A percentile compares a stretch with the other conserved stretches of the same genome.
Evolutionary conservation across 1,140 invertebrate species (phyloP).

Genomic region (Leptopilina boulardi): DNA sequence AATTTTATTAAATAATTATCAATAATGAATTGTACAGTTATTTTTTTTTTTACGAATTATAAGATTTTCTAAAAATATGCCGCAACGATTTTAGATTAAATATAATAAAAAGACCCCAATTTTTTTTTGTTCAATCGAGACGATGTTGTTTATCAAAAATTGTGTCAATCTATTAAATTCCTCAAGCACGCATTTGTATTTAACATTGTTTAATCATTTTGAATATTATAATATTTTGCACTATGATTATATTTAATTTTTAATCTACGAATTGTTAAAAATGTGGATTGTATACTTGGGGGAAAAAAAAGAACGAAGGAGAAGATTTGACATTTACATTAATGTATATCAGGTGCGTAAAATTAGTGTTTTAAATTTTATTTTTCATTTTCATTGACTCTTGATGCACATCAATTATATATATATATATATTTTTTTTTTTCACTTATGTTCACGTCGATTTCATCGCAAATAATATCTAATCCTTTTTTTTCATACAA

Average conservation of each 20-base stretch:
- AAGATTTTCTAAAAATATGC: too few species aligned
- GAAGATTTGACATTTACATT: slow-evolving; percentile 46
- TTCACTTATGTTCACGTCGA: neutral
- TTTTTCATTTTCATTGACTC: slow-evolving; percentile 31
- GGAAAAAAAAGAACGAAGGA: slow-evolving; percentile 47
- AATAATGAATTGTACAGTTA: too few species aligned
- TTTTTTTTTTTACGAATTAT: neutral
- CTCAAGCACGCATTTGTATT: slow-evolving; percentile 64
- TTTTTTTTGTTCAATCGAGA: slow-evolving; percentile 23
- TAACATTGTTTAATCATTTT: slow-evolving; percentile 60
- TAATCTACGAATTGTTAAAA: slow-evolving; percentile 59
- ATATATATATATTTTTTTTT: neutral
- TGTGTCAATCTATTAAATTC: slow-evolving; percentile 42
- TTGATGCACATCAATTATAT: neutral
- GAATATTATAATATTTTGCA: slow-evolving; percentile 62
- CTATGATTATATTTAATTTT: slow-evolving; percentile 64
- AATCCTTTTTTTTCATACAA: too few species aligned
- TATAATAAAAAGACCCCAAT: too few species aligned
- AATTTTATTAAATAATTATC: too few species aligned
- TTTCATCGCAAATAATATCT: slow-evolving; percentile 32
- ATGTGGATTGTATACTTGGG: slow-evolving; percentile 54
- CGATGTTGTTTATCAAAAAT: neutral
- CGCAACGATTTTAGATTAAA: too few species aligned
- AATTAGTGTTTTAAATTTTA: slow-evolving; percentile 36
- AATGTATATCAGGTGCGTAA: slow-evolving; percentile 66